Base-by-base conservation (phyloP, 1,140 invertebrate species). In the Anadara kagoshimensis region DNA sequence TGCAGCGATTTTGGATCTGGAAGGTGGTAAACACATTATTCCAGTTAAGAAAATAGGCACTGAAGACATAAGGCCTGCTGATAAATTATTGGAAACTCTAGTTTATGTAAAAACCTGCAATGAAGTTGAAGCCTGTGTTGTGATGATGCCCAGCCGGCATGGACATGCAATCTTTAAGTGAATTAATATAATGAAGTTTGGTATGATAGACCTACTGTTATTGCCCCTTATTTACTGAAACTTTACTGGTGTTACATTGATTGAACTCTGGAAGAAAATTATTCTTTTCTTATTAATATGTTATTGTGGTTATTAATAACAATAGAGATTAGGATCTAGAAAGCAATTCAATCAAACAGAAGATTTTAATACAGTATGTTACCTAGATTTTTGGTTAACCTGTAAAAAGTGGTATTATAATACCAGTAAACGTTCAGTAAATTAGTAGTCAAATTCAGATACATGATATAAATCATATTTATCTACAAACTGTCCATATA, bases 121-220 rank as follows among this genome's bases (percentile, higher is more conserved):
- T 29, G 56, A 58, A 58, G 22, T 58, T 58, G 26, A 58, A 58
- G 56, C 29, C 22, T 26, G 24, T 58, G 26, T 58, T 58, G 56
- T 58, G n/a, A 58, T 58, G 56, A 58, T 58, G 56, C 56, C 56
- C 22, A 58, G 56, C n/a, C 56, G 24, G 11, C 56, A 36, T 58
- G 56, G 56, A 58, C 56, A 58, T 58, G 56, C 56, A 58, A 36
- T 58, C 56, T 58, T 58, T 29, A 58, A 58, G n/a, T 58, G 26
- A 58, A 56, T 56, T 18, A 36, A 2, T 36, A 20, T 51, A 51
- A 51, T 4, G 47, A 51, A 10, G 14, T 51, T 20, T 51, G 47
- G 53, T 20, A 56, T 56, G 53, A 56, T 56, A 22, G 16, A 56
- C 20, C 16, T 56, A 20, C 11, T 56, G 20, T 56, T 56, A 20